phyloP scores from a whole-genome alignment of 2,113 vertebrate species.

The Takifugu bimaculatus region DNA sequence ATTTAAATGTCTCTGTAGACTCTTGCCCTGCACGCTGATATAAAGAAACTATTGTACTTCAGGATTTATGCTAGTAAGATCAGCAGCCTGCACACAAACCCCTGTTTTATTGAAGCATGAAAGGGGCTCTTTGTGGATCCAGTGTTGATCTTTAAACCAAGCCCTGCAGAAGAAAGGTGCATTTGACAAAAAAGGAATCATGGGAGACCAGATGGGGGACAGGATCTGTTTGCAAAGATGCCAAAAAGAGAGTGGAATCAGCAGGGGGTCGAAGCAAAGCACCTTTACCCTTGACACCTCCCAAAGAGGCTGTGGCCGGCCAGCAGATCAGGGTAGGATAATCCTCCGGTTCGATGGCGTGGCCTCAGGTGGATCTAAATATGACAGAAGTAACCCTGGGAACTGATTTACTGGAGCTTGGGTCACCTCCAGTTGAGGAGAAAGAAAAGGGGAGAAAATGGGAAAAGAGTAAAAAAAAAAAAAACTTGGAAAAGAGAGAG shows the following conservation, averaged over 20 bases:
- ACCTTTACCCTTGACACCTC: constrained; percentile 48
- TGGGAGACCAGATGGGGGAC: constrained; percentile 6
- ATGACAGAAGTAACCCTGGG: constrained; percentile 15
- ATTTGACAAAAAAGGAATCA: constrained; percentile 1
- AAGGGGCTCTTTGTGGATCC: constrained; percentile 23
- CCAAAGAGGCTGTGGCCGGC: constrained; percentile 49
- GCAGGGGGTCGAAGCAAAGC: constrained; percentile 32
- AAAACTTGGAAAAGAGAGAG: constrained; percentile 26
- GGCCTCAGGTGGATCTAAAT: constrained; percentile 23
- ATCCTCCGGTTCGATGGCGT: constrained; percentile 42
- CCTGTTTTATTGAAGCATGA: constrained; percentile 9
- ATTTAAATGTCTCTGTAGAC: constrained; percentile 28
- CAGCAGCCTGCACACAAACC: constrained; percentile 10
- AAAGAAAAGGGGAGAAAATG: constrained; percentile 5
- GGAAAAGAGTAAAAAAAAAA: constrained; percentile 6
- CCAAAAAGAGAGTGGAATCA: constrained; percentile 17
- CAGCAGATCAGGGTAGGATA: constrained; percentile 56
- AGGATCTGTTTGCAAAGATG: constrained; percentile 10
- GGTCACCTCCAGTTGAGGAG: constrained; percentile 18
- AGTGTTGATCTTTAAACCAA: constrained; percentile 15
- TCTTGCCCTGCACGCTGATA: not conserved
- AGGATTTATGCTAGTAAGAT: constrained; percentile 9
- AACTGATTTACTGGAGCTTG: constrained; percentile 11
- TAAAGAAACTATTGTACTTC: constrained; percentile 3
- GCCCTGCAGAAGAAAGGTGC: constrained; percentile 8